phyloP scores from a whole-genome alignment of 2,797 vertebrate genomes.

The Phylloscopus collybita region DNA sequence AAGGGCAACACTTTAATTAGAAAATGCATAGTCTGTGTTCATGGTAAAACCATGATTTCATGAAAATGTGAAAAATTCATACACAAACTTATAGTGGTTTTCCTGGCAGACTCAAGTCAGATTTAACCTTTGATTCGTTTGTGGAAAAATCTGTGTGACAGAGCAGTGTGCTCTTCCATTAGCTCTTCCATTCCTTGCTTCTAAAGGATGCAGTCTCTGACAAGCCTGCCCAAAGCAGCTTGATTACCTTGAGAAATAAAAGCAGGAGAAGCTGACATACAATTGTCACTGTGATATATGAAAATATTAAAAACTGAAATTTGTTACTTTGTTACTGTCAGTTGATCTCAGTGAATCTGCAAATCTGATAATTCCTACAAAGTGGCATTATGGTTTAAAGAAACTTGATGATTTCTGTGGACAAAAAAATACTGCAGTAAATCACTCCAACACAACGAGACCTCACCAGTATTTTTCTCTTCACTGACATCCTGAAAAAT shows the following conservation, averaged over 20 bases:
- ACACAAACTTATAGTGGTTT: background rate
- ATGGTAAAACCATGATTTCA: background rate
- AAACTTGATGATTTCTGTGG: background rate
- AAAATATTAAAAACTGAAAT: background rate
- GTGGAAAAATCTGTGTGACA: background rate
- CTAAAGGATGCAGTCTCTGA: background rate
- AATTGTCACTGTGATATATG: background rate
- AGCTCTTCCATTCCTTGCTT: background rate
- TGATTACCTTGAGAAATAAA: background rate
- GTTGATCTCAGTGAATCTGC: background rate
- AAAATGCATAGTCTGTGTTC: background rate
- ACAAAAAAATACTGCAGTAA: background rate
- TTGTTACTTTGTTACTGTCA: background rate
- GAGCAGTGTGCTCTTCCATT: background rate
- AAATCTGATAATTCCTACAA: background rate
- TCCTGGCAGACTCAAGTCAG: background rate
- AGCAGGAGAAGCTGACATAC: background rate
- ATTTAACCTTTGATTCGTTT: background rate
- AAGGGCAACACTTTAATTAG: background rate
- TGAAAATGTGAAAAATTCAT: background rate
- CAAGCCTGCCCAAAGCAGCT: background rate
- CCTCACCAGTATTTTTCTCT: background rate
- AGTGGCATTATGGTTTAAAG: background rate
- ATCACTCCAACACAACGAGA: background rate
- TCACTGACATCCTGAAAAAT: background rate